These are phyloP conservation scores for Phenganax marumi DNA, from an alignment of 92 coral and sea anemone genomes.

Conservation along the genomic window DNA sequence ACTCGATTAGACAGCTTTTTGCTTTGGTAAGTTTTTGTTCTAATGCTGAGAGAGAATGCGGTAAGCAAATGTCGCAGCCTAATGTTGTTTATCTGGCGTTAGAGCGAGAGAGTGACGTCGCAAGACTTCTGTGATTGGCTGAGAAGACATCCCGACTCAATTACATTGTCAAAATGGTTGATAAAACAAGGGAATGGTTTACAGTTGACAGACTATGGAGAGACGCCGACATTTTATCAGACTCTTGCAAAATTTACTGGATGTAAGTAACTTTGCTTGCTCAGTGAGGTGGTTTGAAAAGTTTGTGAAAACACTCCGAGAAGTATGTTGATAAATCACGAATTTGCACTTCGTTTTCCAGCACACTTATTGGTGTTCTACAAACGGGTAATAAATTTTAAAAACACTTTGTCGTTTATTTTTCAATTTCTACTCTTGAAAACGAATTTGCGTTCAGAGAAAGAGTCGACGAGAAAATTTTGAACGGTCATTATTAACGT, in stretches of 20 bases:
- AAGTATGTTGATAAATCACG: too few species aligned
- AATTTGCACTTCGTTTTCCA: too few species aligned
- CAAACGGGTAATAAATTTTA: too few species aligned
- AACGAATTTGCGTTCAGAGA: too few species aligned
- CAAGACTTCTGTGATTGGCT: conserved; percentile 87
- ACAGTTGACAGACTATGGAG: conserved; percentile 87
- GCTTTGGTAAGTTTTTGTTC: conserved; percentile 57
- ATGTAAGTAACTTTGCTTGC: conserved; percentile 63
- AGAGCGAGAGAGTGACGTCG: conserved; percentile 74
- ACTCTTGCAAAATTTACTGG: conserved; percentile 93
- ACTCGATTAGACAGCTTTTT: conserved; percentile 74
- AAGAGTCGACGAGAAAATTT: too few species aligned
- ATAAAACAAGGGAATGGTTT: conserved; percentile 84
- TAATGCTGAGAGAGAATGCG: not conserved
- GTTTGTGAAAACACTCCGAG: too few species aligned
- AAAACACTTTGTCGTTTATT: too few species aligned
- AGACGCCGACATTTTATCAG: conserved; percentile 96
- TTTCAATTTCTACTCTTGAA: too few species aligned
- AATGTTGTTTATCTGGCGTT: not conserved
- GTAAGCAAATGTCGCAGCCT: too few species aligned
- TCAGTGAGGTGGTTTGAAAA: too few species aligned
- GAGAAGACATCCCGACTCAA: conserved; percentile 69
- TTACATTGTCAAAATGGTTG: conserved; percentile 86
- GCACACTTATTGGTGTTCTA: too few species aligned
- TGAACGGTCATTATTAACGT: too few species aligned